phyloP scores from a whole-genome alignment of 2,797 vertebrate species.

The Acrocephalus scirpaceus region DNA sequence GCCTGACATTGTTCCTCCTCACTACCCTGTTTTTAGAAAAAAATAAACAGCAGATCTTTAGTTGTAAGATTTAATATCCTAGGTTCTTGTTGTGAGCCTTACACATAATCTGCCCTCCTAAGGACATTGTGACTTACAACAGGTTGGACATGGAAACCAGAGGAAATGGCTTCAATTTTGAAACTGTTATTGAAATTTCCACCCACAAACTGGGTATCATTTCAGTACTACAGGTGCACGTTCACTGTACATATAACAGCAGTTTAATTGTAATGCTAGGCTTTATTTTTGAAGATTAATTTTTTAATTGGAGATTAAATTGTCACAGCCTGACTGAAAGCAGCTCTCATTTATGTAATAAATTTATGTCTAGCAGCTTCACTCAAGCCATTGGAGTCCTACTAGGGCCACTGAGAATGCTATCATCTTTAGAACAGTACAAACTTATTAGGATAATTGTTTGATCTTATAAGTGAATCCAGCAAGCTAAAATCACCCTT shows the following conservation, averaged over 20 bases:
- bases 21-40: neutral
- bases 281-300: neutral
- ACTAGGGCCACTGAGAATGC: neutral
- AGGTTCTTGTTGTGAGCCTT: neutral
- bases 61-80: neutral
- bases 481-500: slow-evolving; percentile 39
- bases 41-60: neutral
- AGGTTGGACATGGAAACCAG: neutral
- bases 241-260: neutral
- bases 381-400: neutral
- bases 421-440: neutral
- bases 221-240: neutral
- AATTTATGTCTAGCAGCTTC: neutral
- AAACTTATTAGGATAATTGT: slow-evolving; percentile 44
- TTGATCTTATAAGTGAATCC: slow-evolving; percentile 41
- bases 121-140: neutral
- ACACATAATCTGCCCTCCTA: neutral
- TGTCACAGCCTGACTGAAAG: neutral
- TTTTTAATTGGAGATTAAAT: slow-evolving; percentile 1
- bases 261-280: neutral
- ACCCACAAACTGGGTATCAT: neutral
- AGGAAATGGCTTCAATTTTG: neutral
- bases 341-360: neutral
- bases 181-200: neutral
- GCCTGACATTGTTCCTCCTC: neutral